Evolutionary conservation across 2,113 vertebrate genomes (phyloP).

Genomic region (Redunca redunca): DNA sequence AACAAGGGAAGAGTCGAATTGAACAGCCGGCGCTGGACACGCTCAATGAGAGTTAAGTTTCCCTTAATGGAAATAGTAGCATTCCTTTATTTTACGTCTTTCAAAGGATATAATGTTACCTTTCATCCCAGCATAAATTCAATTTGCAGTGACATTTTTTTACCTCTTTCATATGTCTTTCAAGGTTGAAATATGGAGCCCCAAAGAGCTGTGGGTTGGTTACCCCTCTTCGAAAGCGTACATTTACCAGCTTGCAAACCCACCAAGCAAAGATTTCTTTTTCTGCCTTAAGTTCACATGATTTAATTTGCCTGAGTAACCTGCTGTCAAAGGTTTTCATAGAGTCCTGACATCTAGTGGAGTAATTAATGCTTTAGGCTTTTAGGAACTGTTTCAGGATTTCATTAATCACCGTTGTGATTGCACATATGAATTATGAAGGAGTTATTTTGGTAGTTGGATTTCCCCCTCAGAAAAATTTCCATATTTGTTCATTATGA

Average conservation of each 20-base stretch:
- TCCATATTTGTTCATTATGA: constrained; percentile 63
- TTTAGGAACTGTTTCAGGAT: constrained; percentile 58
- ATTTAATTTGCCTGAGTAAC: constrained; percentile 62
- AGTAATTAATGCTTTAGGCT: constrained; percentile 68
- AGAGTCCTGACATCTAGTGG: constrained; percentile 44
- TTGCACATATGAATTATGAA: constrained; percentile 65
- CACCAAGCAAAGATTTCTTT: background rate
- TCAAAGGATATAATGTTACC: background rate
- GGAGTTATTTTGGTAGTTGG: constrained; percentile 61
- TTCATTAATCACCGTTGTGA: constrained; percentile 64
- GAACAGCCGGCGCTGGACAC: background rate
- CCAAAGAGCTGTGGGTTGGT: background rate
- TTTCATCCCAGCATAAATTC: constrained; percentile 46
- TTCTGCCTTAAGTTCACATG: background rate
- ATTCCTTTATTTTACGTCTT: constrained; percentile 23
- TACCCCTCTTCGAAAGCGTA: background rate
- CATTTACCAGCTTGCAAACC: background rate
- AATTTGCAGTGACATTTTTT: constrained; percentile 27
- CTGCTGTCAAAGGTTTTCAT: constrained; percentile 56
- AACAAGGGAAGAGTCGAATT: background rate
- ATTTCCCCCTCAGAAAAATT: constrained; percentile 46
- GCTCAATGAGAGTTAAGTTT: background rate
- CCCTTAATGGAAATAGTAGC: background rate
- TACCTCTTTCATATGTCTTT: background rate
- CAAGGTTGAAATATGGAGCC: constrained; percentile 6